Evolutionary conservation across 2,888 invertebrate genomes (phyloP), one percentile per base, ranked within the genome.

Genomic region (Mechanitis messenoides): DNA sequence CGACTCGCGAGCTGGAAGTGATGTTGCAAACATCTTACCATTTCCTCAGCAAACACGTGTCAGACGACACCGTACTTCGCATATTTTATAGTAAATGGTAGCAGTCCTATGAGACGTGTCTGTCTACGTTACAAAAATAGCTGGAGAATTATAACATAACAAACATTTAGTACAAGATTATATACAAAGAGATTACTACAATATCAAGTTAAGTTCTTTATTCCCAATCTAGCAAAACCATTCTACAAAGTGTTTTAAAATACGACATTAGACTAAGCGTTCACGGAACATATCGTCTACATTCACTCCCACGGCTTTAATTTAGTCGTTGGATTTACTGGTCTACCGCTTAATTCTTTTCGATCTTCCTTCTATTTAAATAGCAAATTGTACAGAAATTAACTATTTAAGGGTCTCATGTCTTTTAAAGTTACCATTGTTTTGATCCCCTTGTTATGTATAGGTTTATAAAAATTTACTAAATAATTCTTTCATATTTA

Each of bases 301-400:
- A 64, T 69, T 67, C 67, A 63, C 67, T 62, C 64, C 68, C 60
- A 68, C 68, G 65, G 64, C 62, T 65, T 65, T 69, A 63, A 69
- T 69, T 69, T 67, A 65, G 54, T 55, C 53, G 46, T 20, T 56
- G 62, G 61, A 61, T 64, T 61, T 63, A 59, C 53, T 60, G 61
- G 57, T 56, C 59, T 53, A 60, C 60, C 63, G 58, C 55, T 38
- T 55, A 55, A 55, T 57, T 59, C 59, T 57, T 59, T 47, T 59
- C 55, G 47, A 57, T 53, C 56, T 59, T 62, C 54, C 46, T 50
- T 47, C 59, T 47, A 63, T 60, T 57, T 63, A 59, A 59, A 59
- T 59, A 63, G 42, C 42, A 59, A 62, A 56, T 31, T 50, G 50
- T 11, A 50, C 28, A 50, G 50, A 6, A 31, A 50, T 62, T 62